Conservation (phyloP, 2,888 invertebrate genomes). For the Zonitis immaculata region DNA sequence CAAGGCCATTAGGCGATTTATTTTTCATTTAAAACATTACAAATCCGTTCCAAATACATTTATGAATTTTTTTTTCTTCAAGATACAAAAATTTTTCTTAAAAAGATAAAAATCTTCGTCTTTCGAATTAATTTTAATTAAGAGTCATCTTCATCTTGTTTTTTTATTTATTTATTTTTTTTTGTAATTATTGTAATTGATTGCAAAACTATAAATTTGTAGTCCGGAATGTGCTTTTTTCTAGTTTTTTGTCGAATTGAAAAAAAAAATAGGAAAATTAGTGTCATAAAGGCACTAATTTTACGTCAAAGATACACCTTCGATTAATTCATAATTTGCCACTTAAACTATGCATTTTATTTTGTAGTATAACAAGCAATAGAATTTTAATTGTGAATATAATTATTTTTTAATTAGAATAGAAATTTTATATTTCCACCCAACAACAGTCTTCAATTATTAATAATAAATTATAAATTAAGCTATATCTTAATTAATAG, state of each 20-base stretch:
- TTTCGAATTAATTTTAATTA: too few relatives aligned
- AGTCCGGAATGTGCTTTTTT: slow-evolving; percentile 21
- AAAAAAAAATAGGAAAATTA: slow-evolving; percentile 11
- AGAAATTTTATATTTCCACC: slow-evolving; percentile 23
- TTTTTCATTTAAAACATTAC: slow-evolving; percentile 18
- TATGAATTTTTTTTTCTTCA: too few relatives aligned
- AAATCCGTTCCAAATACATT: slow-evolving; percentile 13
- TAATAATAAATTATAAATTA: slow-evolving; percentile 9
- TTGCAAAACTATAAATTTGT: slow-evolving; percentile 18
- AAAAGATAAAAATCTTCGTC: too few relatives aligned
- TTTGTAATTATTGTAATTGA: too few relatives aligned
- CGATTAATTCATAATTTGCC: not conserved
- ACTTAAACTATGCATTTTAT: slow-evolving; percentile 24
- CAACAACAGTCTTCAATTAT: slow-evolving; percentile 24
- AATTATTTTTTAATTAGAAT: too few relatives aligned
- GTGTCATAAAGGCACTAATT: slow-evolving; percentile 1
- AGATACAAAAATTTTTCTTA: too few relatives aligned
- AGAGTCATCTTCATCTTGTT: too few relatives aligned
- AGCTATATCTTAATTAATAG: slow-evolving; percentile 21
- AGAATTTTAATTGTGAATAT: slow-evolving; percentile 16
- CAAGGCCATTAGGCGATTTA: slow-evolving; percentile 15
- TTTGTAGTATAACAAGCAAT: slow-evolving; percentile 27
- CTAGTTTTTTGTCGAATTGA: not conserved
- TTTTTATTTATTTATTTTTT: not conserved
- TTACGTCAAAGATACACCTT: slow-evolving; percentile 5